These are phyloP conservation scores for Hylia prasina DNA, from an alignment of 2,113 vertebrate genomes.

Conservation along the genomic window DNA sequence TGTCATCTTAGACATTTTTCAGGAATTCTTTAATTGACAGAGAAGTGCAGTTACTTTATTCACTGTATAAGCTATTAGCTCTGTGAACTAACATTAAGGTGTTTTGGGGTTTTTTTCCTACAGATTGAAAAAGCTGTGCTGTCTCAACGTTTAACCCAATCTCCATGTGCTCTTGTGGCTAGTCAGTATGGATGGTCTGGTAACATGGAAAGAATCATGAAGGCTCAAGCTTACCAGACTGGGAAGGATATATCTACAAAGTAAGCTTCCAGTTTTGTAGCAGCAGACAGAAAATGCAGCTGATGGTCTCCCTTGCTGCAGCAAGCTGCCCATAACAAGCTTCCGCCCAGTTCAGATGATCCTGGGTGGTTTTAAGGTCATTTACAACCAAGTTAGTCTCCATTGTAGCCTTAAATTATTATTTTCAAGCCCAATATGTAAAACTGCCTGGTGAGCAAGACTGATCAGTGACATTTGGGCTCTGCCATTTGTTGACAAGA, in stretches of 20 bases:
- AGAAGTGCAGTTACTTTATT: background rate
- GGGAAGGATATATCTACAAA: constrained; percentile 99
- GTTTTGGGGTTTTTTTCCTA: background rate
- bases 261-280: constrained; percentile 62
- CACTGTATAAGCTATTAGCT: background rate
- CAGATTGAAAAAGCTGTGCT: constrained; percentile 96
- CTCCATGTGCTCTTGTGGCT: constrained; percentile 93
- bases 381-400: background rate
- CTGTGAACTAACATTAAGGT: background rate
- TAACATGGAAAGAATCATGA: constrained; percentile 99
- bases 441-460: background rate
- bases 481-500: background rate
- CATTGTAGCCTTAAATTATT: background rate
- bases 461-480: background rate
- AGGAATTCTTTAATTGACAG: background rate
- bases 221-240: constrained; percentile 97
- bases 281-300: background rate
- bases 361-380: background rate
- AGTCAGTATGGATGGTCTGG: constrained; percentile 99
- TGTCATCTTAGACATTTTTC: background rate
- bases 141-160: constrained; percentile 92
- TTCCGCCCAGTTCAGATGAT: background rate
- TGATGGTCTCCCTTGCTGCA: background rate
- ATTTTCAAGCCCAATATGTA: background rate
- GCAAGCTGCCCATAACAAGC: background rate